Conservation (phyloP, 2,113 vertebrate species). For the Sinocyclocheilus anophthalmus region DNA sequence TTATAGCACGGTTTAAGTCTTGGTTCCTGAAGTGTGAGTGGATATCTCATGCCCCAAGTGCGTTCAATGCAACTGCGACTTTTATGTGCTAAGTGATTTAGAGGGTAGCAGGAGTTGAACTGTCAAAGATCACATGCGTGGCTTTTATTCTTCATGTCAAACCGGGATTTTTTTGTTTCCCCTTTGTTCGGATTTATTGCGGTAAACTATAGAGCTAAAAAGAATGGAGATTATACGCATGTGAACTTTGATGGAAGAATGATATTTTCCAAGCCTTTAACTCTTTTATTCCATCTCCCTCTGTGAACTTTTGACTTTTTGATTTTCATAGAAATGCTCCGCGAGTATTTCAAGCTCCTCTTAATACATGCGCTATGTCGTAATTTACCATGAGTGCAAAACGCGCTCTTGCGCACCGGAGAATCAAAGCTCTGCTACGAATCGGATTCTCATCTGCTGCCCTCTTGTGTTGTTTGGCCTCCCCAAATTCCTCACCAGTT, state of each 20-base stretch:
- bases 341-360: neutral
- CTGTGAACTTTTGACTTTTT: constrained; percentile 31
- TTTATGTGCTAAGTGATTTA: constrained; percentile 46
- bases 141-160: constrained; percentile 65
- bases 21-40: constrained; percentile 1
- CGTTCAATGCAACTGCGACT: constrained; percentile 25
- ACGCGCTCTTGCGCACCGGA: constrained; percentile 14
- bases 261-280: constrained; percentile 62
- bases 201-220: constrained; percentile 69
- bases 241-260: constrained; percentile 63
- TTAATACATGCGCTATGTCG: neutral
- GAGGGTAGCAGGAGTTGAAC: constrained; percentile 46
- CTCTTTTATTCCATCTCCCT: constrained; percentile 49
- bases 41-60: constrained; percentile 26
- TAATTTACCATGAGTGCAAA: neutral
- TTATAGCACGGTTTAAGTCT: constrained; percentile 26
- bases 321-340: constrained; percentile 19
- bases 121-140: constrained; percentile 35
- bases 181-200: constrained; percentile 69
- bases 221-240: constrained; percentile 69
- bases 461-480: constrained; percentile 59
- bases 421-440: neutral
- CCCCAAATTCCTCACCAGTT: constrained; percentile 40
- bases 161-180: constrained; percentile 67
- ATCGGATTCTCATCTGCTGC: constrained; percentile 47